Conservation (phyloP, 2,797 vertebrate species). For the Staurois parvus region DNA sequence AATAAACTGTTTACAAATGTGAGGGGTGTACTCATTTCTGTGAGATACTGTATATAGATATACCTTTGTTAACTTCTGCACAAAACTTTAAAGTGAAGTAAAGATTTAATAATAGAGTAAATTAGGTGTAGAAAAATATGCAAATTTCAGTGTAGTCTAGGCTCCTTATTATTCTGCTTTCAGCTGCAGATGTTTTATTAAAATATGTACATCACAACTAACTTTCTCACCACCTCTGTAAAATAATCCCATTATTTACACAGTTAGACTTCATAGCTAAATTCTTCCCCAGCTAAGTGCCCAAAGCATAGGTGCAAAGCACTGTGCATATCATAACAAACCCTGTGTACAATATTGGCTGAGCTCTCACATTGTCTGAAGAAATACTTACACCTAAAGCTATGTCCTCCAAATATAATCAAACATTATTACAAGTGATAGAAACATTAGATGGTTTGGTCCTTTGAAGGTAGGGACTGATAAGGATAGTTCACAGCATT, state of each 20-base stretch:
- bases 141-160: no score
- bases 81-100: neutral
- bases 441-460: neutral
- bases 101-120: neutral
- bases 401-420: neutral
- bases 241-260: slow-evolving; percentile 44
- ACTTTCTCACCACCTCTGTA: neutral
- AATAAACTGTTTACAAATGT: no score
- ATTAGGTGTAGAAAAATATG: no score
- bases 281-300: slow-evolving; percentile 29
- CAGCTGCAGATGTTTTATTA: neutral
- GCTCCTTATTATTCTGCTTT: neutral
- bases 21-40: no score
- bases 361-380: slow-evolving; percentile 22
- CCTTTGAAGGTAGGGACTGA: neutral
- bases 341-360: slow-evolving; percentile 3
- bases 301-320: slow-evolving; percentile 37
- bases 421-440: no score
- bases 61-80: no score
- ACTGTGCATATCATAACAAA: slow-evolving; percentile 38
- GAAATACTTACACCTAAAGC: slow-evolving; percentile 44
- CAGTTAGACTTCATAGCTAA: slow-evolving; percentile 12
- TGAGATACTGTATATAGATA: no score
- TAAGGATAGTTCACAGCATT: neutral
- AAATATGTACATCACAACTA: slow-evolving; percentile 4